These are phyloP conservation scores for Synergus japonicus DNA, from an alignment of 2,888 invertebrate species.

Conservation along the genomic window DNA sequence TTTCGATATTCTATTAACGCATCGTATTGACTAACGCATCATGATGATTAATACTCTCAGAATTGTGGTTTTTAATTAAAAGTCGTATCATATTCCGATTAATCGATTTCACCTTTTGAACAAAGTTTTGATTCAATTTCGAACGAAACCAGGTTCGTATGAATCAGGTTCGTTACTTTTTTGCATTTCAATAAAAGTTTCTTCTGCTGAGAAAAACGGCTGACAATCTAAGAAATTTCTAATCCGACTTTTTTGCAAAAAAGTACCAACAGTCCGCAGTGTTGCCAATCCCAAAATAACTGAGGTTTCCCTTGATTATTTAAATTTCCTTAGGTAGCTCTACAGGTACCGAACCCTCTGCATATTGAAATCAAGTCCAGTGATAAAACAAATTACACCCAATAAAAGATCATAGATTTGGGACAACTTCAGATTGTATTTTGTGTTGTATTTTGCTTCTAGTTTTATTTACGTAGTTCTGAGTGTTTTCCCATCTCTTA, in stretches of 20 bases:
- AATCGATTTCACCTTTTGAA: not conserved
- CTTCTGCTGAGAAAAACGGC: no score
- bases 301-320: no score
- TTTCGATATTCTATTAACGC: not conserved
- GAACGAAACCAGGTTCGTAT: no score
- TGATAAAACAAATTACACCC: constrained; percentile 2
- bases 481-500: constrained; percentile 20
- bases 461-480: constrained; percentile 29
- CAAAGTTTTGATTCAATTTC: no score
- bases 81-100: not conserved
- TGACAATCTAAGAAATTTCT: no score
- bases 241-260: no score
- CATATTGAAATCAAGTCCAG: constrained; percentile 20
- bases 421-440: constrained; percentile 9
- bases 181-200: no score
- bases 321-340: no score
- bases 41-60: not conserved
- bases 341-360: no score
- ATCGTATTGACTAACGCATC: not conserved
- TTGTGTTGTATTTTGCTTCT: not conserved
- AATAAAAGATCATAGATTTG: constrained; percentile 43
- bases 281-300: no score
- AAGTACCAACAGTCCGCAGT: no score
- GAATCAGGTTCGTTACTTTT: no score
- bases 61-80: not conserved